These are phyloP conservation scores for Cosmia pyralina DNA, from an alignment of 2,888 invertebrate genomes.

Conservation along the genomic window DNA sequence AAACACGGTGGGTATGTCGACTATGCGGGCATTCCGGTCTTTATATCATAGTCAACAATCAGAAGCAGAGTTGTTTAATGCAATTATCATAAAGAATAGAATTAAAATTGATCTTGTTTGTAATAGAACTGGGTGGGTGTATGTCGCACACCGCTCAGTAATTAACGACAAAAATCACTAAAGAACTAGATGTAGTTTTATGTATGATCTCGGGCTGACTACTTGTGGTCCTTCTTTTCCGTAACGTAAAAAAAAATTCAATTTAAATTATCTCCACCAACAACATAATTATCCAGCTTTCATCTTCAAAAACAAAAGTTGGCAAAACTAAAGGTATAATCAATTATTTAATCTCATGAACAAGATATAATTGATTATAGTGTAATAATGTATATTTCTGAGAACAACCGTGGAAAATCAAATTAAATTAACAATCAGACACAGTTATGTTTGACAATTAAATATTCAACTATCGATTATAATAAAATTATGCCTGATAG, in stretches of 20 bases:
- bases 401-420: not conserved
- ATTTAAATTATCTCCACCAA: not conserved
- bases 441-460: not conserved
- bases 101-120: slow-evolving; percentile 7
- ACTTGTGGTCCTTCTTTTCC: not conserved
- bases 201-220: not conserved
- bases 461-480: not conserved
- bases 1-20: slow-evolving; percentile 16
- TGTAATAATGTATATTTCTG: not conserved
- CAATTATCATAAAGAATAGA: slow-evolving; percentile 36
- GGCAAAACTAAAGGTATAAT: too few relatives aligned
- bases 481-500: not conserved
- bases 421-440: not conserved
- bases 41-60: slow-evolving; percentile 45
- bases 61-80: slow-evolving; percentile 33
- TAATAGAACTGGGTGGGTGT: not conserved
- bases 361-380: not conserved
- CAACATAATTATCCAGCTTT: too few relatives aligned
- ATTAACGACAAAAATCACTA: not conserved
- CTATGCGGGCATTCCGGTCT: slow-evolving; percentile 45
- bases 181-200: not conserved
- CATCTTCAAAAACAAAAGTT: not conserved
- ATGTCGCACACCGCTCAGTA: not conserved
- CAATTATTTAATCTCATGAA: too few relatives aligned
- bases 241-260: not conserved